These are phyloP conservation scores for Ichneumoninae sp. DNA, from an alignment of 2,888 invertebrate species.

Conservation along the genomic window DNA sequence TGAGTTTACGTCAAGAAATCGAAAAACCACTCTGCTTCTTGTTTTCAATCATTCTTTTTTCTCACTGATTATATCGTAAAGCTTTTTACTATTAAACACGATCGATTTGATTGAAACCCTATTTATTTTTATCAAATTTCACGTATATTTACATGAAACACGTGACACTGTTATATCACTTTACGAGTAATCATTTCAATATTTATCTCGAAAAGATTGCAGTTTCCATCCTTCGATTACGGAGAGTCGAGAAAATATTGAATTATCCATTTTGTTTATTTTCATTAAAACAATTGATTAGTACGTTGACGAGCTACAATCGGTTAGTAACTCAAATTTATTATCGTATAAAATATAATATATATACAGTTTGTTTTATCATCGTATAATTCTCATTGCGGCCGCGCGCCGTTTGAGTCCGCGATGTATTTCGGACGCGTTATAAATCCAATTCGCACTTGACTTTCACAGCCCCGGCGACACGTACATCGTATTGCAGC, in stretches of 20 bases:
- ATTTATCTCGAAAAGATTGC: background rate
- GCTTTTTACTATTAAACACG: no score
- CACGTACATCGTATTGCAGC: background rate
- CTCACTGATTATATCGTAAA: background rate
- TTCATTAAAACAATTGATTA: slow-evolving; percentile 59
- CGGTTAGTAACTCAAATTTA: slow-evolving; percentile 53
- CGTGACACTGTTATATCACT: no score
- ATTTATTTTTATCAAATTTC: no score
- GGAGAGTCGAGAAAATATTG: no score
- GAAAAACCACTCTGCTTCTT: background rate
- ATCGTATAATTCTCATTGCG: slow-evolving; percentile 24
- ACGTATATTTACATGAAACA: no score
- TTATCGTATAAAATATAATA: slow-evolving; percentile 66
- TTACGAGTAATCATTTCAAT: background rate
- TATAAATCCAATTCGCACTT: slow-evolving; percentile 10
- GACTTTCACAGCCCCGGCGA: slow-evolving; percentile 25
- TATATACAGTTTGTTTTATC: slow-evolving; percentile 52
- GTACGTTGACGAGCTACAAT: slow-evolving; percentile 50
- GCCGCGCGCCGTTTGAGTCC: slow-evolving; percentile 4
- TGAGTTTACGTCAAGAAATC: background rate
- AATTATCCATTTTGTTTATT: slow-evolving; percentile 11
- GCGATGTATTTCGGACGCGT: slow-evolving; percentile 18
- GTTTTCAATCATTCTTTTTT: background rate
- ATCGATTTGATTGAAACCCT: no score
- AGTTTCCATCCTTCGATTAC: background rate